These are phyloP conservation scores for Zoanthus gigantus DNA, from an alignment of 92 coral and sea anemone species.

Conservation along the genomic window DNA sequence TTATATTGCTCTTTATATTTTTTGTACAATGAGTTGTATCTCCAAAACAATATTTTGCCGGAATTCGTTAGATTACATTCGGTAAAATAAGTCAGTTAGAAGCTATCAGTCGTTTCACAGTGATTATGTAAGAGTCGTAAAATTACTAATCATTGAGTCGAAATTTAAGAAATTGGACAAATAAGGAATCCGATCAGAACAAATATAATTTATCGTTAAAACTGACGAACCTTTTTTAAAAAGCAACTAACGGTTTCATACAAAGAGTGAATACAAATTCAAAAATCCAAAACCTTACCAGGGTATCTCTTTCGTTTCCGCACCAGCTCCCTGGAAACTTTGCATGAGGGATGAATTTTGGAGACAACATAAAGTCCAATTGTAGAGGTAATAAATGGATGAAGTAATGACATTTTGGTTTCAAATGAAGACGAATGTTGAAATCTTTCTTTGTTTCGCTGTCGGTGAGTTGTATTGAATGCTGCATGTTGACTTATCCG, in stretches of 20 bases:
- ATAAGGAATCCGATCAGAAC: not conserved
- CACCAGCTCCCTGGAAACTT: not conserved
- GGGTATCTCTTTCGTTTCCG: not conserved
- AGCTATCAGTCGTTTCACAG: too few relatives aligned
- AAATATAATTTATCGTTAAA: not conserved
- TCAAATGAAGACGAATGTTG: not conserved
- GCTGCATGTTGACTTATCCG: not conserved
- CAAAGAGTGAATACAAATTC: not conserved
- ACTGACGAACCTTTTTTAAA: not conserved
- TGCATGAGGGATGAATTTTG: not conserved
- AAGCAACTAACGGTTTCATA: not conserved
- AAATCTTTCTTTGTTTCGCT: not conserved
- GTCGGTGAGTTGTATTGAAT: not conserved
- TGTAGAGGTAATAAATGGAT: not conserved
- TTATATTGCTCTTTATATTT: too few relatives aligned
- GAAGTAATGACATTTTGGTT: not conserved
- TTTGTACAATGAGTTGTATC: too few relatives aligned
- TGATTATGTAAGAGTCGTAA: not conserved
- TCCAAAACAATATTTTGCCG: too few relatives aligned
- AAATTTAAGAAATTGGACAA: not conserved
- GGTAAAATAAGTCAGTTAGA: too few relatives aligned
- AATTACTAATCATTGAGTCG: not conserved
- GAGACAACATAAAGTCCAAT: slow-evolving; percentile 1
- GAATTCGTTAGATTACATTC: too few relatives aligned
- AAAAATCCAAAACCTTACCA: not conserved